These are phyloP conservation scores for Orcinus orca DNA, from an alignment of 2,113 vertebrate species.

Conservation along the genomic window DNA sequence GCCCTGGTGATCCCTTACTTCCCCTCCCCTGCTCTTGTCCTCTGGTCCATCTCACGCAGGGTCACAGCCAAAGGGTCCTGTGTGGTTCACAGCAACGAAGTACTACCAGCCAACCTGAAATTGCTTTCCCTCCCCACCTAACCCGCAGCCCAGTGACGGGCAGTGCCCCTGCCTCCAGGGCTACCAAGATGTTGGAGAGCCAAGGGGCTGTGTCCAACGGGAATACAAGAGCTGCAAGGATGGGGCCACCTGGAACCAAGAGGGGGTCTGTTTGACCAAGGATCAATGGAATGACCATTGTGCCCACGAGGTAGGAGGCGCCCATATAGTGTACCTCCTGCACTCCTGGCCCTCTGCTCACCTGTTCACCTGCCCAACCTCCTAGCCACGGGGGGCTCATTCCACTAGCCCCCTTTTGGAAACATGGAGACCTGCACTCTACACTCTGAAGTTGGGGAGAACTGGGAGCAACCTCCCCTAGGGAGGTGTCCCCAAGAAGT, in stretches of 20 bases:
- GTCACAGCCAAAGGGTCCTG: neutral
- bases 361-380: neutral
- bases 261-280: slow-evolving; percentile 87
- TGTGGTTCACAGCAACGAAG: neutral
- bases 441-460: neutral
- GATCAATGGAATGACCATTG: slow-evolving; percentile 88
- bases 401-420: neutral
- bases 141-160: slow-evolving; percentile 86
- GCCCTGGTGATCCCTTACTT: neutral
- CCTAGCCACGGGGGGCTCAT: neutral
- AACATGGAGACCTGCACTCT: neutral
- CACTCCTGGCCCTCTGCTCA: neutral
- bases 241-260: slow-evolving; percentile 83
- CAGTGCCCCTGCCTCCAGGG: slow-evolving; percentile 87
- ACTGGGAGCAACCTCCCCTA: neutral
- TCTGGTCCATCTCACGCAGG: neutral
- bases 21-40: neutral
- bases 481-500: neutral
- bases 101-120: neutral
- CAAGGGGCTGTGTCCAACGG: slow-evolving; percentile 77
- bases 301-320: slow-evolving; percentile 83
- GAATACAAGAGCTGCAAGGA: slow-evolving; percentile 84
- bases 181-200: slow-evolving; percentile 67
- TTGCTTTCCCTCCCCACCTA: neutral
- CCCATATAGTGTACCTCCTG: neutral